Percentiles rank a stretch among this genome's conserved stretches.
phyloP scores from a whole-genome alignment of 2,888 invertebrate genomes.

The Polyploca ridens region DNA sequence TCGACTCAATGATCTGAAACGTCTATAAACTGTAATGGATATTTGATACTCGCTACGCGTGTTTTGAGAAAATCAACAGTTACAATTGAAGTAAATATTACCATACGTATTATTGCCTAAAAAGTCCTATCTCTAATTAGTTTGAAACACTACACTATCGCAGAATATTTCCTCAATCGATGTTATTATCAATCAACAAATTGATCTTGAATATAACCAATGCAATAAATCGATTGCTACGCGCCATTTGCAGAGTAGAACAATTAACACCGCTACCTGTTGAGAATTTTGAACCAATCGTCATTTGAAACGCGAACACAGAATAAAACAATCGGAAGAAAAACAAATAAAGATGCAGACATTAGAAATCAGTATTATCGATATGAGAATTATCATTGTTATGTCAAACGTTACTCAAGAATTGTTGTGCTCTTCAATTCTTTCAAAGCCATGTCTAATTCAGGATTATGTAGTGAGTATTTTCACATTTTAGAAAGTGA shows the following conservation, averaged over 20 bases:
- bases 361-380: conserved; percentile 24
- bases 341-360: conserved; percentile 28
- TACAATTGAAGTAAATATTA: neutral
- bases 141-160: too few species aligned
- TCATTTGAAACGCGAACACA: conserved; percentile 32
- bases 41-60: conserved; percentile 9
- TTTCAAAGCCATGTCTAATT: conserved; percentile 49
- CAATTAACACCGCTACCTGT: conserved; percentile 58
- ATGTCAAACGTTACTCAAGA: conserved; percentile 46
- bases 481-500: conserved; percentile 82
- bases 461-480: conserved; percentile 58
- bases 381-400: conserved; percentile 46
- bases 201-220: conserved; percentile 42
- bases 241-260: conserved; percentile 63
- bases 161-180: too few species aligned
- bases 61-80: neutral
- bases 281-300: conserved; percentile 50
- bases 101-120: too few species aligned
- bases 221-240: conserved; percentile 43
- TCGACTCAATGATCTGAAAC: conserved; percentile 8
- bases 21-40: conserved; percentile 14
- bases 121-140: too few species aligned
- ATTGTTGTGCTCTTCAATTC: conserved; percentile 33
- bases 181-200: conserved; percentile 19
- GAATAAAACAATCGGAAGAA: conserved; percentile 34